phyloP scores from a whole-genome alignment of 2,113 vertebrate genomes.

The Labrus mixtus region DNA sequence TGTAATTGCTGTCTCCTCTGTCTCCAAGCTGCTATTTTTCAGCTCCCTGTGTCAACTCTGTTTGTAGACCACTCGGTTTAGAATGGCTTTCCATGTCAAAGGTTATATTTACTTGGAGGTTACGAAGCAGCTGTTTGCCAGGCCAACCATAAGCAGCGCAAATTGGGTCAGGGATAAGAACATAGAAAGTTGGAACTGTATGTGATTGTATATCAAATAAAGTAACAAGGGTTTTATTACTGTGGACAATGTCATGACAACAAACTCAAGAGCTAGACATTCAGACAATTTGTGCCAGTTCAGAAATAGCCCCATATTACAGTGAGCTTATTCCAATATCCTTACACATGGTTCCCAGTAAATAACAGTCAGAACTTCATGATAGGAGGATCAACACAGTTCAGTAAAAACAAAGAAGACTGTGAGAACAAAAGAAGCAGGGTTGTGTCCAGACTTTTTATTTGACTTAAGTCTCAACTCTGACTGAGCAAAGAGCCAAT shows the following conservation, averaged over 20 bases:
- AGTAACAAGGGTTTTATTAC: background rate
- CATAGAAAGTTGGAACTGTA: background rate
- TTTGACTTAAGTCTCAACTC: too few species aligned
- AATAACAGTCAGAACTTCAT: too few species aligned
- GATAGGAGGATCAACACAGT: too few species aligned
- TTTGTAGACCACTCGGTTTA: slow-evolving; percentile 8
- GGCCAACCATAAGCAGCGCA: background rate
- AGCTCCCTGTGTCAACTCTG: background rate
- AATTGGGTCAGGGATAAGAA: slow-evolving; percentile 33
- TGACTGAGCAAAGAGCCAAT: too few species aligned
- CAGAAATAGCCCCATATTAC: background rate
- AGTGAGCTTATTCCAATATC: background rate
- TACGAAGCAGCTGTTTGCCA: slow-evolving; percentile 30
- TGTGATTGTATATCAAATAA: slow-evolving; percentile 1
- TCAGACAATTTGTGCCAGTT: background rate
- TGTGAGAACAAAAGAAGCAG: too few species aligned
- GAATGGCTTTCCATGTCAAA: slow-evolving; percentile 25
- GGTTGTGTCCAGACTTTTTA: too few species aligned
- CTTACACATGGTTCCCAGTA: background rate
- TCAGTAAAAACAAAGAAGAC: too few species aligned
- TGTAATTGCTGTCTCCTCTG: background rate
- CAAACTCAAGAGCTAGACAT: background rate
- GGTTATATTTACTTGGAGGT: slow-evolving; percentile 48
- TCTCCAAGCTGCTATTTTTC: background rate
- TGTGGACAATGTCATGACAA: background rate